Evolutionary conservation across 2,888 invertebrate genomes (phyloP).

Genomic region (Strigamia maritima): DNA sequence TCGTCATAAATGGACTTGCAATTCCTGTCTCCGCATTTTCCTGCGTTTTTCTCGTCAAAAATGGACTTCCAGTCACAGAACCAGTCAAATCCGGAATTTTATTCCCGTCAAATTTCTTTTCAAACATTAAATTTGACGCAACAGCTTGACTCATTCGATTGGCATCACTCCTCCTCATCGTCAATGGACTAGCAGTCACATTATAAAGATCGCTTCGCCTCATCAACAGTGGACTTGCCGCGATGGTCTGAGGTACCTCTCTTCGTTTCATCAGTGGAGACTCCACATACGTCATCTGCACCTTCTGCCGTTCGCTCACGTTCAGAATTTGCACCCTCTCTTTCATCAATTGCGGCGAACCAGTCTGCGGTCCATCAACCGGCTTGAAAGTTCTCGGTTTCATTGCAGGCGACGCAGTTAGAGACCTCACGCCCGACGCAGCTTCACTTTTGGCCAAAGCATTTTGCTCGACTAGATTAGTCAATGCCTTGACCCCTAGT

Average conservation of each 20-base stretch:
- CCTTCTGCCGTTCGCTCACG: constrained; percentile 33
- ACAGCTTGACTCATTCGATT: neutral
- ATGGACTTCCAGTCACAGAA: neutral
- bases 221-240: constrained; percentile 16
- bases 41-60: neutral
- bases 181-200: neutral
- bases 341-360: constrained; percentile 20
- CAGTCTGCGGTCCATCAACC: neutral
- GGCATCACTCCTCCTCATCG: neutral
- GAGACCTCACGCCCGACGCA: neutral
- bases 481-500: neutral
- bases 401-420: constrained; percentile 12
- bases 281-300: constrained; percentile 36
- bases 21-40: neutral
- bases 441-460: neutral
- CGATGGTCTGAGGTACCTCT: neutral
- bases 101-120: neutral
- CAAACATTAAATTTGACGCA: neutral
- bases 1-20: neutral
- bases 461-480: neutral
- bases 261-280: constrained; percentile 20
- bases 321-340: constrained; percentile 34
- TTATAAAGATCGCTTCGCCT: neutral
- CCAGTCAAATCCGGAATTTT: neutral
- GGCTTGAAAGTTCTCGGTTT: neutral